Conservation (phyloP, 1,140 invertebrate genomes). For the Eulimnadia texana region DNA sequence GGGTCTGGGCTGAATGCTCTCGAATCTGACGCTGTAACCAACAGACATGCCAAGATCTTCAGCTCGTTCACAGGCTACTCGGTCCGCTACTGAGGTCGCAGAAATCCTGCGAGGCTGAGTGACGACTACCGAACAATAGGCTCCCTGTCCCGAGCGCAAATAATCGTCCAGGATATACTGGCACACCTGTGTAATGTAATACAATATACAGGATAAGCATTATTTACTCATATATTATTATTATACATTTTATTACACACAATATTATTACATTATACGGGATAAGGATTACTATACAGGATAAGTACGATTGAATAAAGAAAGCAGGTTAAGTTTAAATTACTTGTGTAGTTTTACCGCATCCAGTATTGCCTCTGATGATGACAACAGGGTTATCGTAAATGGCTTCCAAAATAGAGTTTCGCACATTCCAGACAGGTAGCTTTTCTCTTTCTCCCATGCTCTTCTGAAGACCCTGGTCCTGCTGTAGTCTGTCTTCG, state of each 20-base stretch:
- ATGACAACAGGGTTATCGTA: constrained; percentile 75
- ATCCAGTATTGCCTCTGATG: constrained; percentile 86
- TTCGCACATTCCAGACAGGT: constrained; percentile 57
- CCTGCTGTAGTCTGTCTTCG: constrained; percentile 46
- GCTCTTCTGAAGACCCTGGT: constrained; percentile 42
- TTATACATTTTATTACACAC: too few relatives aligned
- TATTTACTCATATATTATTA: too few relatives aligned
- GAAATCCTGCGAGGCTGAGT: constrained; percentile 91
- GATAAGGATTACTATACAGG: too few relatives aligned
- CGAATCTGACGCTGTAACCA: constrained; percentile 82
- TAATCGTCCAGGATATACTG: constrained; percentile 95
- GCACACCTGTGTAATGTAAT: constrained; percentile 47
- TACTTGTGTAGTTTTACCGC: constrained; percentile 58
- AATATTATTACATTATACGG: too few relatives aligned
- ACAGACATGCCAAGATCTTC: constrained; percentile 58
- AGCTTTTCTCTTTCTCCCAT: constrained; percentile 49
- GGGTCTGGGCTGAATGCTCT: constrained; percentile 70
- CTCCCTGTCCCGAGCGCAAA: constrained; percentile 64
- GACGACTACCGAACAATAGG: constrained; percentile 72
- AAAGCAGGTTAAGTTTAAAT: too few relatives aligned
- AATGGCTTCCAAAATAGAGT: constrained; percentile 64
- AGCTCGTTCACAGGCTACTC: constrained; percentile 70
- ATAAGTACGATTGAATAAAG: neutral
- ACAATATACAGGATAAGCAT: too few relatives aligned
- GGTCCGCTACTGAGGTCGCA: constrained; percentile 82